Evolutionary conservation across 2,113 vertebrate species (phyloP).

Genomic region (Bostrychus sinensis): DNA sequence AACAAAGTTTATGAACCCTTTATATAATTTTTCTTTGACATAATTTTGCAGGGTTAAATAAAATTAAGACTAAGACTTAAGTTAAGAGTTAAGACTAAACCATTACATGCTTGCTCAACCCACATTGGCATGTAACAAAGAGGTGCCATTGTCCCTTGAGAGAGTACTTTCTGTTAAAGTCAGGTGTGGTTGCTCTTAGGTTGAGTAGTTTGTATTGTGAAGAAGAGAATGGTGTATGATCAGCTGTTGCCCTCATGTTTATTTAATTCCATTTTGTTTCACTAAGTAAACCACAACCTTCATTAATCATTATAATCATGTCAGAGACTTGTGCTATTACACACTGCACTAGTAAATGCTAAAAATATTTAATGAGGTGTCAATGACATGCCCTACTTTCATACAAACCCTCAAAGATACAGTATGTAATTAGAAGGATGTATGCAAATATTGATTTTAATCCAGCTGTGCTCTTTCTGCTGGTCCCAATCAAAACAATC

Average conservation of each 20-base stretch:
- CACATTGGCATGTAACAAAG: constrained; percentile 40
- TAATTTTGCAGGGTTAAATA: constrained; percentile 7
- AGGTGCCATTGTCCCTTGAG: constrained; percentile 47
- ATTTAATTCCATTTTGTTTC: constrained; percentile 24
- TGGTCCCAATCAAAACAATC: no score
- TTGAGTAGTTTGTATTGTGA: constrained; percentile 42
- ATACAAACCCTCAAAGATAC: no score
- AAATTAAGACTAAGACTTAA: no score
- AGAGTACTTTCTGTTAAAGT: constrained; percentile 43
- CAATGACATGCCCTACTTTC: no score
- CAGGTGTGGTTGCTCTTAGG: constrained; percentile 56
- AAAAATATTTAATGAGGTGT: background rate
- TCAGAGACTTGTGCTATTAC: background rate
- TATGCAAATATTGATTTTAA: no score
- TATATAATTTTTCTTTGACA: no score
- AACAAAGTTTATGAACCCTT: no score
- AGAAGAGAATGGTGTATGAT: constrained; percentile 29
- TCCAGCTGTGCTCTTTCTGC: no score
- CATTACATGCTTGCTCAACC: constrained; percentile 67
- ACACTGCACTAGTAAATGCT: background rate
- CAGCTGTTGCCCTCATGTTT: constrained; percentile 29
- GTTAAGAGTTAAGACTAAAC: constrained; percentile 64
- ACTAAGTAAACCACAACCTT: constrained; percentile 20
- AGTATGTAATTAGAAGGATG: no score
- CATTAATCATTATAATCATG: constrained; percentile 13